These are phyloP conservation scores for Pseudobourletiella spinata DNA, from an alignment of 1,140 invertebrate genomes.

Conservation along the genomic window DNA sequence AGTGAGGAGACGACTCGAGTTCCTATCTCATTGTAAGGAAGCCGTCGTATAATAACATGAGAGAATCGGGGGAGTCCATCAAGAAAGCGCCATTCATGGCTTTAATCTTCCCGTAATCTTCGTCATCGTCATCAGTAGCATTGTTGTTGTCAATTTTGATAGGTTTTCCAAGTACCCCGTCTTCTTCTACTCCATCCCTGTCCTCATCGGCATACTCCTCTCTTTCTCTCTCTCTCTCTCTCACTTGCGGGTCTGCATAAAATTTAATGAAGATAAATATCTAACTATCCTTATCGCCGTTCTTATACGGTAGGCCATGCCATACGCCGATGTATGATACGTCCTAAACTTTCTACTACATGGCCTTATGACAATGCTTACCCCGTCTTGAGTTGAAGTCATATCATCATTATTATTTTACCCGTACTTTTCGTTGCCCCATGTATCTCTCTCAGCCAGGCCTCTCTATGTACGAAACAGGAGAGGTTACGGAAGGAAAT, in stretches of 20 bases:
- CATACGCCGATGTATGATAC: neutral
- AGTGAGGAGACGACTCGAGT: too few relatives aligned
- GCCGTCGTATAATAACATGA: too few relatives aligned
- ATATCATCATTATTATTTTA: neutral
- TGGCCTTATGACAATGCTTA: too few relatives aligned
- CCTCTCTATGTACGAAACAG: too few relatives aligned
- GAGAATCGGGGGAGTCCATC: neutral
- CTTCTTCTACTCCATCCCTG: neutral
- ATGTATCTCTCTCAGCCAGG: neutral
- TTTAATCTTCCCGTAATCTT: neutral
- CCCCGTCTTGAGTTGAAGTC: neutral
- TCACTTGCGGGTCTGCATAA: too few relatives aligned
- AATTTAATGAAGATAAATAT: neutral
- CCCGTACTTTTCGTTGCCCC: neutral
- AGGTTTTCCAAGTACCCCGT: neutral
- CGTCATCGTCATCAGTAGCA: slow-evolving; percentile 1
- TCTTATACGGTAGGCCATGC: too few relatives aligned
- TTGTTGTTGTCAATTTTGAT: neutral
- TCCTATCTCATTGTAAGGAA: too few relatives aligned
- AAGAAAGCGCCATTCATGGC: neutral
- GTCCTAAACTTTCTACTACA: neutral
- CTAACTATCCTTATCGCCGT: neutral
- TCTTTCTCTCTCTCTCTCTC: too few relatives aligned
- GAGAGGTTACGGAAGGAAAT: too few relatives aligned
- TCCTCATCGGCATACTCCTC: neutral